Conservation (phyloP, 2,113 vertebrate species). For the Turdus rufiventris region DNA sequence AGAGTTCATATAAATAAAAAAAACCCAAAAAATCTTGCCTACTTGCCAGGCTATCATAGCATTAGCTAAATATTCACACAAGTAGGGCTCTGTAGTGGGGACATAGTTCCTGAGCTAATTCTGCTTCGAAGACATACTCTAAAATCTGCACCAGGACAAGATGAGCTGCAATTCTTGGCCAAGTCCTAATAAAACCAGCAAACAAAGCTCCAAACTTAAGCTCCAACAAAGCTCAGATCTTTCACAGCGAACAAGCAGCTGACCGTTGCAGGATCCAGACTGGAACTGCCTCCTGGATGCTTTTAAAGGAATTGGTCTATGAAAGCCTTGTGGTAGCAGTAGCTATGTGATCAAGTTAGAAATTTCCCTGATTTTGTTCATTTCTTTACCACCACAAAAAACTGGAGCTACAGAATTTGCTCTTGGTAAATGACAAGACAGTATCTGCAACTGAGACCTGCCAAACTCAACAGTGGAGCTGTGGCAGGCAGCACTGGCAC, state of each 20-base stretch:
- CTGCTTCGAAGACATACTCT: not conserved
- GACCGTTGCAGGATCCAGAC: not conserved
- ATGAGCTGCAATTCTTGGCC: not conserved
- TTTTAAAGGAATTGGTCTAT: not conserved
- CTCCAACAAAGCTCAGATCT: not conserved
- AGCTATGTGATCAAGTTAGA: not conserved
- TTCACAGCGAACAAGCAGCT: not conserved
- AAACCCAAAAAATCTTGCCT: not conserved
- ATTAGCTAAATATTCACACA: not conserved
- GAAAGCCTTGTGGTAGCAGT: not conserved
- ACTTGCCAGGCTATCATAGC: not conserved
- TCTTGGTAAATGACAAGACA: not conserved
- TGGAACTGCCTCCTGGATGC: not conserved
- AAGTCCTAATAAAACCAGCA: not conserved
- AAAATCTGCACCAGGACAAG: not conserved
- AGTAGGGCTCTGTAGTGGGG: not conserved
- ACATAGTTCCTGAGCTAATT: not conserved
- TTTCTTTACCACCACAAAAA: not conserved
- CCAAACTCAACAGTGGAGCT: not conserved
- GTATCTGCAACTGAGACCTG: not conserved
- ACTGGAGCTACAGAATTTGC: not conserved
- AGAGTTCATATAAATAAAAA: not conserved
- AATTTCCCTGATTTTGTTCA: not conserved
- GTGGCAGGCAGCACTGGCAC: not conserved
- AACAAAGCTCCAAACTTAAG: not conserved